phyloP scores from a whole-genome alignment of 2,113 vertebrate genomes.

The Sakesphorus luctuosus region DNA sequence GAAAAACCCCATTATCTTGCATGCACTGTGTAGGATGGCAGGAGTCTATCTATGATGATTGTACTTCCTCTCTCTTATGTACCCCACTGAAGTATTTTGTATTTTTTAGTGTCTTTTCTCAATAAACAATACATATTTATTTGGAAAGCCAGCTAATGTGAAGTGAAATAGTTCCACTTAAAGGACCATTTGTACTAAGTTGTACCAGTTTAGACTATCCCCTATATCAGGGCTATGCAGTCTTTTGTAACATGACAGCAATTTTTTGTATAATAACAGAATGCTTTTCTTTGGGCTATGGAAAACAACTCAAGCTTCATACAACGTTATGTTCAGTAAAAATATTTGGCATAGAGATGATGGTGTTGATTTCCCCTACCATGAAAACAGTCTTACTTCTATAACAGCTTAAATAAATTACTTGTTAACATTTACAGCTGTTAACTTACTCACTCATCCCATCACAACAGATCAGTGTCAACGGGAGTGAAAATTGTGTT shows the following conservation, averaged over 20 bases:
- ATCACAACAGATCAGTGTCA: conserved; percentile 60
- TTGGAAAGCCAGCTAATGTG: background rate
- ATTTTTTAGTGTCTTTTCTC: background rate
- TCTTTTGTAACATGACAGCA: background rate
- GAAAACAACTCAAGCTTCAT: conserved; percentile 21
- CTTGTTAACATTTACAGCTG: conserved; percentile 70
- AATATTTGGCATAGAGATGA: background rate
- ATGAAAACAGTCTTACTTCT: background rate
- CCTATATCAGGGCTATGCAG: background rate
- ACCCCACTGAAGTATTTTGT: fast-evolving
- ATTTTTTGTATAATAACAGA: background rate
- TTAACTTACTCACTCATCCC: conserved; percentile 63
- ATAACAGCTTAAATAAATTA: conserved; percentile 44
- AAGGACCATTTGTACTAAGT: background rate
- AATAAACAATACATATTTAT: background rate
- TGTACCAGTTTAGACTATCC: background rate
- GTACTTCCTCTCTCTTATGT: background rate
- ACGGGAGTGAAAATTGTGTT: conserved; percentile 63
- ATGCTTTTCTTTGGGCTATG: background rate
- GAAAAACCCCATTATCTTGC: background rate
- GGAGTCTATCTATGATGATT: background rate
- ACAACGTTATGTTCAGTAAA: background rate
- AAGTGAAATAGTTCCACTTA: background rate
- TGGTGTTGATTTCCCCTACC: background rate
- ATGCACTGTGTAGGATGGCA: background rate